Conservation (phyloP, 92 coral and sea anemone species). For the Siderastrea siderea region DNA sequence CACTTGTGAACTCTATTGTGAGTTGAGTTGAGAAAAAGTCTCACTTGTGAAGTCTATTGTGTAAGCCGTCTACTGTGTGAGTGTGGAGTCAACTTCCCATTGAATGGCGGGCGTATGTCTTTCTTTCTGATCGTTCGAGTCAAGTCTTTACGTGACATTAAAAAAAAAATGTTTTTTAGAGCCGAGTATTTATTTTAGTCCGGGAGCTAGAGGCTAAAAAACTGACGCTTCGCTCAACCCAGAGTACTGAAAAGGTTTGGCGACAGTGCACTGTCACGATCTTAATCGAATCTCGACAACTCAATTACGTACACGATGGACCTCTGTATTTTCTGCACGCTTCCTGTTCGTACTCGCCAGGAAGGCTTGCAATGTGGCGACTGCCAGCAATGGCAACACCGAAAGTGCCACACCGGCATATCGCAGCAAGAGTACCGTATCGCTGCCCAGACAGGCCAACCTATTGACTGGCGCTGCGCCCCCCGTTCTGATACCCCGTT, state of each 20-base stretch:
- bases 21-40: too few relatives aligned
- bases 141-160: too few relatives aligned
- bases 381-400: conserved; percentile 34
- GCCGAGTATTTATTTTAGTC: not conserved
- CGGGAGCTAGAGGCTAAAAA: too few relatives aligned
- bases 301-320: conserved; percentile 7
- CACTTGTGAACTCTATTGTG: too few relatives aligned
- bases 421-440: conserved; percentile 27
- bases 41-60: too few relatives aligned
- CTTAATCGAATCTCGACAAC: not conserved
- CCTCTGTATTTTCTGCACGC: conserved; percentile 13
- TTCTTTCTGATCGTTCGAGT: too few relatives aligned
- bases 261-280: not conserved
- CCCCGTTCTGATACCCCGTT: not conserved
- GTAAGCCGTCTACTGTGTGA: too few relatives aligned
- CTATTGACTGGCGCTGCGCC: conserved; percentile 28
- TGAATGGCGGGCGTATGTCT: too few relatives aligned
- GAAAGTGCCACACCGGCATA: conserved; percentile 20
- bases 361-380: conserved; percentile 37
- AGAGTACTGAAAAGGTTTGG: not conserved
- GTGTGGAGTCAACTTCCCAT: too few relatives aligned
- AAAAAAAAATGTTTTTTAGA: not conserved
- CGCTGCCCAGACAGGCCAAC: conserved; percentile 17
- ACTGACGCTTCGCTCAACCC: too few relatives aligned
- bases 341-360: conserved; percentile 15